Evolutionary conservation across 2,113 vertebrate species (phyloP), one percentile per base, ranked within the genome.

Genomic region (Baryphthengus martii): DNA sequence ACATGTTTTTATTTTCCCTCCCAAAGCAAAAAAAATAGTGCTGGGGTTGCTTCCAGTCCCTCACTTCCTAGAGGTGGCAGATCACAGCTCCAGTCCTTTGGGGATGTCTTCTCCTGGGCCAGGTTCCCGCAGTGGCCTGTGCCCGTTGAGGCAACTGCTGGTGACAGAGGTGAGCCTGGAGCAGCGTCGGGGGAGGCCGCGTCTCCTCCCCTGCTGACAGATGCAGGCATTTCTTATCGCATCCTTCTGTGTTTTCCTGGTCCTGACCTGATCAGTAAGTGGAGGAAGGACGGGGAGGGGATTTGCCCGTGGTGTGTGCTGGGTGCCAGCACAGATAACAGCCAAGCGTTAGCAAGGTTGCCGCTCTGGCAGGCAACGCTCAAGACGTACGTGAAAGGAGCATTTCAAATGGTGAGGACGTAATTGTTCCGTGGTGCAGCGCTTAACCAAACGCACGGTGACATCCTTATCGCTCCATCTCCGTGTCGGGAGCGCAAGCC

Each of bases 111-210:
- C 70, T 66, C 10, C 29, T 20, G 11, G n/a, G 21, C 4, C 10
- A 14, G 28, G 18, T 39, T 33, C 17, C 35, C 0, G 1, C 1
- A 1, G 63, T 78, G 39, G 35, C 47, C 49, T 0, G 0, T 75
- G 53, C 61, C 59, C 6, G 2, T 4, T 3, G 3, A 21, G 35
- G 45, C 15, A 7, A 31, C 15, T 1, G 1, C 26, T 0, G 1
- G 50, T 44, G 50, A 35, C 17, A 28, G 44, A 87, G 20, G 31
- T 2, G 1, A 70, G 40, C 9, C 68, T 1, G 3, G 29, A 65
- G 62, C 23, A 63, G 50, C 7, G 37, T n/a, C 7, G 29, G 39
- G 17, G 37, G 25, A 40, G 42, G 13, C 29, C n/a, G 42, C 3
- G 0, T 21, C 74, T 70, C 26, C n/a, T 87, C 29, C 63, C 23